These are phyloP conservation scores for Callaeas wilsoni DNA, from an alignment of 2,113 vertebrate genomes.

Conservation along the genomic window DNA sequence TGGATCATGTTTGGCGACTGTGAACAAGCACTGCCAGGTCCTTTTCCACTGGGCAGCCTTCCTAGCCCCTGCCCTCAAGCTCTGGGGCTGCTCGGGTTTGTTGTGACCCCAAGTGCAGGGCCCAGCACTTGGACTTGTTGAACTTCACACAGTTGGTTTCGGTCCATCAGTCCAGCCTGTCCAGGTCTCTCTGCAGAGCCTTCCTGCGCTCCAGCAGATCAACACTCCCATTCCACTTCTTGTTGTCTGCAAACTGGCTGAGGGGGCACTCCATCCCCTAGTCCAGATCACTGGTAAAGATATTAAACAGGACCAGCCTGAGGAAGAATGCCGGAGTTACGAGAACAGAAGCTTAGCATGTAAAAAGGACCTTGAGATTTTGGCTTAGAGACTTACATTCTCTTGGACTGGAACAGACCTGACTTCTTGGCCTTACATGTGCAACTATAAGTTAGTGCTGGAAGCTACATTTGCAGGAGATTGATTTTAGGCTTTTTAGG, in stretches of 20 bases:
- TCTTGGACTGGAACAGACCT: background rate
- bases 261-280: background rate
- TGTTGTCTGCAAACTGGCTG: background rate
- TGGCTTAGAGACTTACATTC: background rate
- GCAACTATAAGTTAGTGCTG: background rate
- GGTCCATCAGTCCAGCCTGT: background rate
- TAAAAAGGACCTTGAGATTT: background rate
- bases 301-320: background rate
- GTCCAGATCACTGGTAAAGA: background rate
- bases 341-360: background rate
- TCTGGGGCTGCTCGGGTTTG: background rate
- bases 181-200: background rate
- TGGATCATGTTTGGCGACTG: background rate
- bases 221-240: background rate
- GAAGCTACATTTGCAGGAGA: background rate
- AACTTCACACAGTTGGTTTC: background rate
- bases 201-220: background rate
- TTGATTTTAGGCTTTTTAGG: background rate
- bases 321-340: background rate
- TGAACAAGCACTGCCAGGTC: rapidly evolving
- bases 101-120: background rate
- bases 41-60: background rate
- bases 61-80: background rate
- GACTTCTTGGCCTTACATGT: background rate
- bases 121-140: background rate